These are phyloP conservation scores for Alexandromys fortis DNA, from an alignment of 2,113 vertebrate genomes.

Conservation along the genomic window DNA sequence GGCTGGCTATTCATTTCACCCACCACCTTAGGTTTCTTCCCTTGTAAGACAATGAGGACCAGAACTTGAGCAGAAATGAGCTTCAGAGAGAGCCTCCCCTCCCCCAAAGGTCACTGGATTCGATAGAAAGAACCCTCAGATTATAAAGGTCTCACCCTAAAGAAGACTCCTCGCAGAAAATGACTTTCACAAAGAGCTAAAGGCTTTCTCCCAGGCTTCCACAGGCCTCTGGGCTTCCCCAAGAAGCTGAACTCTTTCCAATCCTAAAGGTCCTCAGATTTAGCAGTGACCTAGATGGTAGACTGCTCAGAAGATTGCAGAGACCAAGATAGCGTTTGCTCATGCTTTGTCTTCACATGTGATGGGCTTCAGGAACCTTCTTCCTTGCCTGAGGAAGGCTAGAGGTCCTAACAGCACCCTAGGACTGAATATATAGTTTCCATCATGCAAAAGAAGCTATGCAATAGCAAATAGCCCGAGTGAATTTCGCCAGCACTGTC, in stretches of 20 bases:
- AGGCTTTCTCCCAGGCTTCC: not conserved
- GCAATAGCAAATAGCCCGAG: not conserved
- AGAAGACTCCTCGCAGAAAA: not conserved
- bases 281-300: not conserved
- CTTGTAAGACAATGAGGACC: constrained; percentile 37
- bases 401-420: not conserved
- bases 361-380: not conserved
- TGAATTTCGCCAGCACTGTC: rapidly evolving
- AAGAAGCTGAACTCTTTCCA: constrained; percentile 7
- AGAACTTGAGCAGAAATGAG: constrained; percentile 51
- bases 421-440: not conserved
- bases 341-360: not conserved
- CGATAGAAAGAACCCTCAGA: not conserved
- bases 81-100: not conserved
- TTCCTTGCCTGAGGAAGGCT: not conserved
- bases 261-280: not conserved
- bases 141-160: not conserved
- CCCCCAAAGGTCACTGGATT: not conserved
- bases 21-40: constrained; percentile 58
- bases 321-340: not conserved
- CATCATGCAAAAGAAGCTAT: not conserved
- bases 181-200: not conserved
- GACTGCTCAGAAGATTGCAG: not conserved
- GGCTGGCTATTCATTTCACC: constrained; percentile 63
- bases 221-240: not conserved